Conservation (phyloP, 1,140 invertebrate species). For the Babylonia areolata region DNA sequence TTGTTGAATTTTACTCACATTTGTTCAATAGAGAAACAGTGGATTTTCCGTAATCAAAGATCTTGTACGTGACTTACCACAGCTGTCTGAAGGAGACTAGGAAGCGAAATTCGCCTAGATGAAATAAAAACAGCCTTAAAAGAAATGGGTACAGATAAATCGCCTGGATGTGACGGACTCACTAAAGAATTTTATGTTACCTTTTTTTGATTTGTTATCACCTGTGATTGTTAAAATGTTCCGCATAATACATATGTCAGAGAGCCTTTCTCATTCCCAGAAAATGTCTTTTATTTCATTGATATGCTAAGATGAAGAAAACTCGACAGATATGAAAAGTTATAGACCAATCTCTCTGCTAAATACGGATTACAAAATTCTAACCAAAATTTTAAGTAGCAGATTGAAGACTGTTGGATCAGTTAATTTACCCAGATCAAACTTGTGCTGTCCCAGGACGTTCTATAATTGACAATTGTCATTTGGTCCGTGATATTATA, state of each 20-base stretch:
- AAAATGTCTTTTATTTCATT: constrained; percentile 43
- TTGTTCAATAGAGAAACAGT: constrained; percentile 29
- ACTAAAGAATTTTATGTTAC: constrained; percentile 47
- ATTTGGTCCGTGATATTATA: constrained; percentile 39
- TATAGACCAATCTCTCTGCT: constrained; percentile 51
- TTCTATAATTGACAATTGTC: constrained; percentile 45
- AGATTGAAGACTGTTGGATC: constrained; percentile 12
- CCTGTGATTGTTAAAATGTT: constrained; percentile 12
- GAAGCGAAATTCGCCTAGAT: constrained; percentile 28
- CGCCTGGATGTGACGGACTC: constrained; percentile 49
- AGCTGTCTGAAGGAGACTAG: neutral
- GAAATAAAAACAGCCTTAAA: constrained; percentile 36
- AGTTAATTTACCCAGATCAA: constrained; percentile 41
- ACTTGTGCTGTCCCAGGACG: constrained; percentile 39
- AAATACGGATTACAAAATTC: constrained; percentile 43
- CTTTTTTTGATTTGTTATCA: constrained; percentile 35
- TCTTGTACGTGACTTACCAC: constrained; percentile 19
- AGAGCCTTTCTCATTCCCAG: constrained; percentile 33
- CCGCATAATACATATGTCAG: constrained; percentile 19
- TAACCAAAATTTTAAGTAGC: constrained; percentile 39
- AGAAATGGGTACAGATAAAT: constrained; percentile 44
- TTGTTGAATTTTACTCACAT: constrained; percentile 36
- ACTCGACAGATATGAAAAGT: constrained; percentile 38
- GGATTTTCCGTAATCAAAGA: constrained; percentile 22
- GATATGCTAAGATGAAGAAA: constrained; percentile 45